Percentiles rank a stretch among this genome's conserved stretches.
These are phyloP conservation scores for Erythrocercus mccallii DNA, from an alignment of 2,113 vertebrate species.

Conservation along the genomic window DNA sequence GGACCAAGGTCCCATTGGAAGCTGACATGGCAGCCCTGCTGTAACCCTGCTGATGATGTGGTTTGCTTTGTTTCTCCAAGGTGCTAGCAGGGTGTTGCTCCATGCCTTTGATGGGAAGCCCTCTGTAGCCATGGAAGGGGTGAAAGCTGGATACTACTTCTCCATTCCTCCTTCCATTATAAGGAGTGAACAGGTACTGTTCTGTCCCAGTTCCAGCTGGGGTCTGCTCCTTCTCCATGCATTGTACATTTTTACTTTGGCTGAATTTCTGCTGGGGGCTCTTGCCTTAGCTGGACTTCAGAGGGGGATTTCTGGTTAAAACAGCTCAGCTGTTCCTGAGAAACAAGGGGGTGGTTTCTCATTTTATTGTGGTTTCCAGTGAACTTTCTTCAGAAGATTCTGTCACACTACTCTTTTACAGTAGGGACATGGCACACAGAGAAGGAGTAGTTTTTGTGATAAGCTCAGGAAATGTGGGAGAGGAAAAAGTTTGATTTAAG, in stretches of 20 bases:
- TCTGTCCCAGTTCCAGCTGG: fast-evolving
- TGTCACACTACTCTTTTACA: background rate
- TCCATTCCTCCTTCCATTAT: conserved; percentile 93
- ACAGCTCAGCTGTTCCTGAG: background rate
- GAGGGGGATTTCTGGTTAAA: background rate
- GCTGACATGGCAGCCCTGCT: background rate
- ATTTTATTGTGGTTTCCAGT: background rate
- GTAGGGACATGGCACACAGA: fast-evolving
- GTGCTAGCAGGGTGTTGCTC: conserved; percentile 86
- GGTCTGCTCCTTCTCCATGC: fast-evolving
- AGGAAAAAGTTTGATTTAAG: background rate
- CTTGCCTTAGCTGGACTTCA: background rate
- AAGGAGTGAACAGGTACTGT: conserved; percentile 89
- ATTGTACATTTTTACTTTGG: background rate
- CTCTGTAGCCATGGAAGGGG: conserved; percentile 92
- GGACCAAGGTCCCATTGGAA: background rate
- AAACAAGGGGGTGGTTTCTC: background rate
- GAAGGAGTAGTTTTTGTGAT: background rate
- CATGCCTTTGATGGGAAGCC: conserved; percentile 96
- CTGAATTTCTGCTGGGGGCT: background rate
- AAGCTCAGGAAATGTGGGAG: background rate
- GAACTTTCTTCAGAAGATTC: background rate
- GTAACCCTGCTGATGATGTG: background rate
- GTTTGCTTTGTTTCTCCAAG: conserved; percentile 56
- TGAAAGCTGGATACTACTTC: conserved; percentile 91